Conservation (phyloP, 2,113 vertebrate species). For the Muntiacus reevesi region DNA sequence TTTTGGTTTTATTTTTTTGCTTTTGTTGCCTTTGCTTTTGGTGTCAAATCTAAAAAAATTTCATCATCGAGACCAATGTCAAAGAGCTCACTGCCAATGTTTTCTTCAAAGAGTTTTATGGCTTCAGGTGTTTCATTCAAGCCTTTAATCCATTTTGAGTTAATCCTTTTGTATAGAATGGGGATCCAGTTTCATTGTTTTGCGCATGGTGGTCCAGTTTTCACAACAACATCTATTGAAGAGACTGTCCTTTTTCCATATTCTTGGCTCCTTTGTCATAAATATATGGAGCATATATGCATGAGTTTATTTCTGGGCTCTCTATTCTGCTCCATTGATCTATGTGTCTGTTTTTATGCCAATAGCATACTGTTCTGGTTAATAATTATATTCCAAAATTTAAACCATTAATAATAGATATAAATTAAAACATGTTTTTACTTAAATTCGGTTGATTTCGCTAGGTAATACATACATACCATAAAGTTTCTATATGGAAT, state of each 20-base stretch:
- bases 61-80: neutral
- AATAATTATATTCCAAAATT: neutral
- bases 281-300: neutral
- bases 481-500: neutral
- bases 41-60: neutral
- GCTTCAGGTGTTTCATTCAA: neutral
- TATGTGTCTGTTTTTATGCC: neutral
- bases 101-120: neutral
- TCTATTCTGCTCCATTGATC: neutral
- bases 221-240: neutral
- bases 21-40: neutral
- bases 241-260: neutral
- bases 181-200: neutral
- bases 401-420: neutral
- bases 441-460: neutral
- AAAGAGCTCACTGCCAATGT: neutral
- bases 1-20: neutral
- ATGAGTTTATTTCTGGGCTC: neutral
- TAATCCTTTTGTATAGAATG: neutral
- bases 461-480: neutral
- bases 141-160: neutral
- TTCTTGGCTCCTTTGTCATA: neutral
- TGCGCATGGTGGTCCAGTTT: neutral
- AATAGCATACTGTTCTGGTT: neutral
- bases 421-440: neutral